Percentiles rank a stretch among this genome's conserved stretches.
These are phyloP conservation scores for Desmodus rotundus DNA, from an alignment of 2,113 vertebrate species.

Conservation along the genomic window DNA sequence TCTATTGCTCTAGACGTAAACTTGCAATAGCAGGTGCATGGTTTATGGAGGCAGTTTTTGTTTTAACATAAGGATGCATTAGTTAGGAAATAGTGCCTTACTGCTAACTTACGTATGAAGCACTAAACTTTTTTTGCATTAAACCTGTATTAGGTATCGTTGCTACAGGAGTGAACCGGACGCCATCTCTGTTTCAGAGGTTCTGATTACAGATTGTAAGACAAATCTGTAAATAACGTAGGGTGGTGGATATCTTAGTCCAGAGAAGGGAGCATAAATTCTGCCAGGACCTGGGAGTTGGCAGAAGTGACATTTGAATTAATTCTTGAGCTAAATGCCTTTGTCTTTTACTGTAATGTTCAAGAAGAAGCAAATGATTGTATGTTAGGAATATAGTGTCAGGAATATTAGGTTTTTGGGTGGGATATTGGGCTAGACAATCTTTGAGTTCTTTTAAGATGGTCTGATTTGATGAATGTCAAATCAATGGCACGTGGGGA, in stretches of 20 bases:
- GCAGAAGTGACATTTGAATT: neutral
- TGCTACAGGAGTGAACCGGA: neutral
- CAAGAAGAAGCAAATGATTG: neutral
- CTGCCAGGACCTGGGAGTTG: neutral
- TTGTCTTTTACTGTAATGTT: neutral
- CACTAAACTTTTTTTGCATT: neutral
- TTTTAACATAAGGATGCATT: neutral
- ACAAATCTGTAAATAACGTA: neutral
- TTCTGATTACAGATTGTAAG: neutral
- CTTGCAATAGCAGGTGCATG: neutral
- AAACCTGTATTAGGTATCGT: neutral
- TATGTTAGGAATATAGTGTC: neutral
- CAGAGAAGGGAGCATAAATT: neutral
- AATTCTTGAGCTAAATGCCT: neutral
- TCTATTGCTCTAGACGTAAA: neutral
- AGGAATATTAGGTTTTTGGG: neutral
- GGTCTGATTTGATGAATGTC: neutral
- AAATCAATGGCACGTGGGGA: neutral
- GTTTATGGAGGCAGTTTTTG: neutral
- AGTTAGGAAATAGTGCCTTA: neutral
- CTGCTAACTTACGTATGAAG: neutral
- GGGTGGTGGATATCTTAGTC: neutral
- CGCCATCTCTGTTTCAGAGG: neutral
- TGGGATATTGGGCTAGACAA: neutral
- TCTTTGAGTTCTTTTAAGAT: neutral